Evolutionary conservation across 2,113 vertebrate species (phyloP).

Genomic region (Sula dactylatra): DNA sequence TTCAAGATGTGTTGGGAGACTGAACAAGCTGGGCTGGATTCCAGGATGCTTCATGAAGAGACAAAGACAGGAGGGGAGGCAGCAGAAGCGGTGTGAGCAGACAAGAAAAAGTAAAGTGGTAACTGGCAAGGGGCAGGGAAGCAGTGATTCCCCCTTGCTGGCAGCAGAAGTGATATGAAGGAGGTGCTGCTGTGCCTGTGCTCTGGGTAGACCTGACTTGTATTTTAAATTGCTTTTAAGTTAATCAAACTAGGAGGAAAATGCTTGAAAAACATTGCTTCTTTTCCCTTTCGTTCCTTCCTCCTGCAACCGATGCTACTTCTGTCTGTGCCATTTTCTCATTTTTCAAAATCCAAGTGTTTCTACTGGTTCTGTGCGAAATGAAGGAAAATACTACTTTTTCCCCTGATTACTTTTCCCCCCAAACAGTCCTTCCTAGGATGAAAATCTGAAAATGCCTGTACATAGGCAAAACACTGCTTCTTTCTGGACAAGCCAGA

Average conservation of each 20-base stretch:
- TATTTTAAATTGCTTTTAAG: neutral
- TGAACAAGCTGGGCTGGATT: constrained; percentile 23
- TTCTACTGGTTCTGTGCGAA: neutral
- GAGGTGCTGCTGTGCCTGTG: neutral
- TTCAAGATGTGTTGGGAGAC: constrained; percentile 15
- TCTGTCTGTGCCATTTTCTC: neutral
- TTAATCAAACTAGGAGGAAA: neutral
- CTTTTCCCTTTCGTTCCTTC: neutral
- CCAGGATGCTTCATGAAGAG: neutral
- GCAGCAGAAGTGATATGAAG: neutral
- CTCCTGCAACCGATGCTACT: neutral
- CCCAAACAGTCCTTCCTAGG: neutral
- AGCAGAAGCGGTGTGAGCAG: neutral
- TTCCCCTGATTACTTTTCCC: neutral
- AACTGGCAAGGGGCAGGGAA: neutral
- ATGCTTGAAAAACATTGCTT: neutral
- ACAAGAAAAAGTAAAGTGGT: neutral
- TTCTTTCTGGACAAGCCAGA: neutral
- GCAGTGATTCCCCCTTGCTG: neutral
- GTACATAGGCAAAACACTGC: fast-evolving
- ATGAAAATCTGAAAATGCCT: neutral
- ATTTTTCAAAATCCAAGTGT: neutral
- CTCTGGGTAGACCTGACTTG: neutral
- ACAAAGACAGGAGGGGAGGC: neutral
- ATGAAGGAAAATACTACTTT: neutral